Evolutionary conservation across 1,140 invertebrate genomes (phyloP), one percentile per base, ranked within the genome.

Genomic region (Dinoponera quadriceps): DNA sequence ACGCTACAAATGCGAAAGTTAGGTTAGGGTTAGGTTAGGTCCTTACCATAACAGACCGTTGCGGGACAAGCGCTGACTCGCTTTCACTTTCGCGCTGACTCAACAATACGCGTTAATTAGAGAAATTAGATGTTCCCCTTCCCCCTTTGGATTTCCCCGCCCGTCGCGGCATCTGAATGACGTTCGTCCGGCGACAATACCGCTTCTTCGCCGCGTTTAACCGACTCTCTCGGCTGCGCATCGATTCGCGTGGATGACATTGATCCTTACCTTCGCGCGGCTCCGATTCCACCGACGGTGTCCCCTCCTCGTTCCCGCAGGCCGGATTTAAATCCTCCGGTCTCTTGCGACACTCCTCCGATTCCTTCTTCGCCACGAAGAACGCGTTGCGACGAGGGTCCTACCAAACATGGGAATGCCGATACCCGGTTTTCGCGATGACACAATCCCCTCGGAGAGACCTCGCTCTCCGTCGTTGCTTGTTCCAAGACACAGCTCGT

Each of bases 341-440:
- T 9, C 20, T 49, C 16, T 27, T 25, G 22, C 27, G 59, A 75
- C 60, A n/a, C 51, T 69, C 16, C 7, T n/a, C 29, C 22, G 66
- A 44, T 44, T 44, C 38, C 38, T 44, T 51, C 9, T 51, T 25
- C 33, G 29, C 22, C 9, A 27, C 16, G 25, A n/a, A 13, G 25
- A 68, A 3, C 18, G 16, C 9, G 16, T 27, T 38, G 29, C 48
- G 20, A 49, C 49, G 44, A 77, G 33, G 65, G 51, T 48, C 51
- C 63, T 65, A 65, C 80, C 85, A 87, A 87, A 87, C 72, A 83
- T 80, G 86, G 86, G 25, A 87, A 87, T 84, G 51, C 44, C 59
- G 66, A 55, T 7, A 38, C 22, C 13, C n/a, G 73, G 1, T 3
- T 44, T 9, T 73, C 49, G 44, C 81, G 85, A 38, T 80, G 86